Conservation (phyloP, 2,797 vertebrate genomes). For the Spinus olivaceus region DNA sequence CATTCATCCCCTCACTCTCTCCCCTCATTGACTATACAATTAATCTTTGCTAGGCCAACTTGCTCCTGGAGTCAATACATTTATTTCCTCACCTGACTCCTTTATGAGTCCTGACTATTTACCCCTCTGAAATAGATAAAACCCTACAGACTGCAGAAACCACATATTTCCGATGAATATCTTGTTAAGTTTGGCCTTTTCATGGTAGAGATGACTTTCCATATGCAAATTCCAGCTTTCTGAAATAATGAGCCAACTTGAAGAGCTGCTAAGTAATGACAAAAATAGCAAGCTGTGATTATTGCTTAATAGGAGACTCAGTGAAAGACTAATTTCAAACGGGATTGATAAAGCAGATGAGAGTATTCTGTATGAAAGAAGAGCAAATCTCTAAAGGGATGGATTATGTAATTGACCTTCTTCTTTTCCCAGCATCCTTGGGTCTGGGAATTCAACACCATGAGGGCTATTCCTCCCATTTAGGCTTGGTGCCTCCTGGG, state of each 20-base stretch:
- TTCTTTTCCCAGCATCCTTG: not conserved
- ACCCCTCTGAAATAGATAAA: not conserved
- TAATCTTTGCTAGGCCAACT: not conserved
- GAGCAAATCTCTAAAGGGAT: not conserved
- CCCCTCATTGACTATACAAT: not conserved
- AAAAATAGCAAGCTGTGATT: constrained; percentile 64
- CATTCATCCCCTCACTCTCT: not conserved
- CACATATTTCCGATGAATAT: not conserved
- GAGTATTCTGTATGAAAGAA: not conserved
- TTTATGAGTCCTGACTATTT: not conserved
- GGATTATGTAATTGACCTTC: not conserved
- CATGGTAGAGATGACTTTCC: not conserved
- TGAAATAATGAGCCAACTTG: constrained; percentile 24
- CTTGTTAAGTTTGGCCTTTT: constrained; percentile 1
- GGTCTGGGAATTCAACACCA: not conserved
- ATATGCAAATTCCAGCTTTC: constrained; percentile 19
- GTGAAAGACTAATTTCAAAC: not conserved
- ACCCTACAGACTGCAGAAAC: not conserved
- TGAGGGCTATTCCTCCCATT: not conserved
- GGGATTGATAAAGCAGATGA: not conserved
- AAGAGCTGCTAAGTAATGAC: constrained; percentile 47
- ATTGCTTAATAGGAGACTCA: constrained; percentile 33
- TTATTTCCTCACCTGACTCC: not conserved
- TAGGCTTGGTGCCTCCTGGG: not conserved
- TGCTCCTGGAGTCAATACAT: not conserved